phyloP scores from a whole-genome alignment of 2,113 vertebrate genomes.

The Microcebus tavaratra region DNA sequence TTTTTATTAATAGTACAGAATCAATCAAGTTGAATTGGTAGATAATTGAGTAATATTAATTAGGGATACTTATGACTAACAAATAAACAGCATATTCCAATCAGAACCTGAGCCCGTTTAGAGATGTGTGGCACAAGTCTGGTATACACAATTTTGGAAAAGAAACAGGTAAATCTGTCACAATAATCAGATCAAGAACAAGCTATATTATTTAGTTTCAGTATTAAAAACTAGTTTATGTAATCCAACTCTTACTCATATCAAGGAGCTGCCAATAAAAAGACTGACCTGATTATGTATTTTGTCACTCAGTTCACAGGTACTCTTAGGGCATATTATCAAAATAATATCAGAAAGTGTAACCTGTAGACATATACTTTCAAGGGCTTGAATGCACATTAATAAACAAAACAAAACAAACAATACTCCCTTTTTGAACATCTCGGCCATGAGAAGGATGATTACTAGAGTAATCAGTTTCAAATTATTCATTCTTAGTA shows the following conservation, averaged over 20 bases:
- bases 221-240: slow-evolving; percentile 26
- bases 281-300: not conserved
- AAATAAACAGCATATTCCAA: not conserved
- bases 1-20: slow-evolving; percentile 50
- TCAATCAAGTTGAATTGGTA: not conserved
- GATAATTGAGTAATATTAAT: slow-evolving; percentile 31
- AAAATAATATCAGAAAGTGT: not conserved
- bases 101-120: not conserved
- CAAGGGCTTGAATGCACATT: not conserved
- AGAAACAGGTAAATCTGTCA: not conserved
- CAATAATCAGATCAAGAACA: not conserved
- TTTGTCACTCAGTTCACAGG: not conserved
- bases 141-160: not conserved
- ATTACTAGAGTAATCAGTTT: not conserved
- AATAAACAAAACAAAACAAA: slow-evolving; percentile 41
- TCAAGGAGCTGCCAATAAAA: slow-evolving; percentile 37
- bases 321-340: not conserved
- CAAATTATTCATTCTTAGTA: slow-evolving; percentile 33
- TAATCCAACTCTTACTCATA: not conserved
- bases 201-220: not conserved
- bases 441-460: not conserved
- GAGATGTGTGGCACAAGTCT: not conserved
- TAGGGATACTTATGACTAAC: slow-evolving; percentile 16
- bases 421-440: not conserved
- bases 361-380: not conserved